Percentiles rank a stretch among this genome's conserved stretches.
These are phyloP conservation scores for Melanotaenia duboulayi DNA, from an alignment of 2,113 vertebrate species.

Conservation along the genomic window DNA sequence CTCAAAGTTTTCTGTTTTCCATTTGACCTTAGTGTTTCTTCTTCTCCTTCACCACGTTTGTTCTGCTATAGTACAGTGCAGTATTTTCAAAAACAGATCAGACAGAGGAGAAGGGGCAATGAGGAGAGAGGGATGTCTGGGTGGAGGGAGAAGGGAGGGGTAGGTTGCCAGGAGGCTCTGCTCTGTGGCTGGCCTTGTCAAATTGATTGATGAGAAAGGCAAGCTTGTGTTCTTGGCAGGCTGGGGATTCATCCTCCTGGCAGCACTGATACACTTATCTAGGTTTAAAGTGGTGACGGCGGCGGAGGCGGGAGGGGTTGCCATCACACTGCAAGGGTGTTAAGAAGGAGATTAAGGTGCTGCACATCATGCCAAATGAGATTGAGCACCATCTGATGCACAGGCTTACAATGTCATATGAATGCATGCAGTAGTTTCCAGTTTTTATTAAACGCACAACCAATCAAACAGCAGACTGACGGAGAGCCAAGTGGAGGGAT, in stretches of 20 bases:
- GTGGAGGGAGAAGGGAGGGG: conserved; percentile 39
- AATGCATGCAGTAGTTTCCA: conserved; percentile 1
- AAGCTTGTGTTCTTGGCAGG: conserved; percentile 76
- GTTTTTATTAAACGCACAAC: background rate
- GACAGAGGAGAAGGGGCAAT: conserved; percentile 1
- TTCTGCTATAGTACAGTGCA: conserved; percentile 28
- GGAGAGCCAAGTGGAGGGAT: conserved; percentile 24
- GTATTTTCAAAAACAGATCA: conserved; percentile 47
- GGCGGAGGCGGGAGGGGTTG: conserved; percentile 43
- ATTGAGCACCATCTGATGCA: conserved; percentile 35
- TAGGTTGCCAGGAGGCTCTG: conserved; percentile 53
- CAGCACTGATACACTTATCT: conserved; percentile 76
- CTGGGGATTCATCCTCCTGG: conserved; percentile 72
- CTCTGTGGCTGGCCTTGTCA: conserved; percentile 75
- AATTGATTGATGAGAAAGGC: conserved; percentile 80
- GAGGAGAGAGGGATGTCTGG: background rate
- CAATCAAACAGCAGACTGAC: conserved; percentile 11
- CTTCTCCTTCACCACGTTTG: conserved; percentile 29
- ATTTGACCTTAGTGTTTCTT: background rate
- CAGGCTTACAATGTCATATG: conserved; percentile 37
- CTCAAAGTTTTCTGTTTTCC: background rate
- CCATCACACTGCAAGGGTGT: conserved; percentile 63
- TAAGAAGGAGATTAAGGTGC: conserved; percentile 71
- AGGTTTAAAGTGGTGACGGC: conserved; percentile 61
- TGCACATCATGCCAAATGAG: conserved; percentile 63